phyloP scores from a whole-genome alignment of 2,888 invertebrate genomes.

The Entomobrya multifasciata region DNA sequence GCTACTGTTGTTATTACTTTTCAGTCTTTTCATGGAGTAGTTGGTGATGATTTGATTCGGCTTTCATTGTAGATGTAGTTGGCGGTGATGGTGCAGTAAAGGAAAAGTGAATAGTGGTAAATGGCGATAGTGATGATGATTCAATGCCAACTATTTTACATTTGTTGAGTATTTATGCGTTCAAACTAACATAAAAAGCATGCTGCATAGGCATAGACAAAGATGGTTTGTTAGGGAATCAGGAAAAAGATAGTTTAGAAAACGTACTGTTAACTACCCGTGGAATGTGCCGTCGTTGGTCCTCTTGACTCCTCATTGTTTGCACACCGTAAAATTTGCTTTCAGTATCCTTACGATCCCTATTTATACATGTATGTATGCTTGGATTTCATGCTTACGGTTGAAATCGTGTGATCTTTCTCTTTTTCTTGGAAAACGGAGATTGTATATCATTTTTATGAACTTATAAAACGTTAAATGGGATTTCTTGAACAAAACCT shows the following conservation, averaged over 20 bases:
- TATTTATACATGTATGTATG: no score
- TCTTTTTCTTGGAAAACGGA: slow-evolving; percentile 13
- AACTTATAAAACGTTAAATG: slow-evolving; percentile 26
- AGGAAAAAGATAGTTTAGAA: no score
- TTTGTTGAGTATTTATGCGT: slow-evolving; percentile 5
- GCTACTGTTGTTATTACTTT: slow-evolving; percentile 1
- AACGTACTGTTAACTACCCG: no score
- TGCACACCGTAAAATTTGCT: no score
- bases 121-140: not conserved
- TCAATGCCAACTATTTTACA: slow-evolving; percentile 27
- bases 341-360: no score
- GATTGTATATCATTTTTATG: slow-evolving; percentile 46
- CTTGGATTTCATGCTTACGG: not conserved
- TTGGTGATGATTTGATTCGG: not conserved
- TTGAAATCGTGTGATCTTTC: not conserved
- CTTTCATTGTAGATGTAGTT: not conserved
- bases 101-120: not conserved
- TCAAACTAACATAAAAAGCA: not conserved
- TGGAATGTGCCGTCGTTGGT: no score
- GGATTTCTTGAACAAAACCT: not conserved
- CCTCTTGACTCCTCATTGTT: no score
- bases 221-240: no score
- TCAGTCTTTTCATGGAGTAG: not conserved
- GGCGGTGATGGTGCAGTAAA: not conserved
- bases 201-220: not conserved